Evolutionary conservation across 2,888 invertebrate genomes (phyloP), one percentile per base, ranked within the genome.

Genomic region (Synanthedon andrenaeformis): DNA sequence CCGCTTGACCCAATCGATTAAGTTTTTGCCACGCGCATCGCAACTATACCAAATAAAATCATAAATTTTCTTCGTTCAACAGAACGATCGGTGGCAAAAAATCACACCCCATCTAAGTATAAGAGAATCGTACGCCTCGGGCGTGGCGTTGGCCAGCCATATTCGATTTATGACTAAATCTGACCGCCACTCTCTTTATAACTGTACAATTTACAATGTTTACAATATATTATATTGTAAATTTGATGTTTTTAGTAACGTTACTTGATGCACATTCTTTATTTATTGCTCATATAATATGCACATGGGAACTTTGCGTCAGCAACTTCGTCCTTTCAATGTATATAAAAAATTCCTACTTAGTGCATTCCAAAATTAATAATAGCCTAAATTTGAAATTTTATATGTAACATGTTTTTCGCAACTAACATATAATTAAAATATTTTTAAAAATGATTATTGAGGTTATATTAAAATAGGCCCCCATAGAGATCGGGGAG

Each of bases 161-260:
- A 35, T 35, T 65, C 69, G 67, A 83, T 83, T 83, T 83, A 83
- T 83, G 81, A 76, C 82, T 82, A 76, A 68, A 82, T 83, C 76
- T 69, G 61, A 69, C 64, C 58, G 59, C 56, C 55, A 41, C 13
- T 42, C 11, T 17, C 42, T 4, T 10, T 19, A 11, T 42, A 14
- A 50, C 55, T 53, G 19, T n/a, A 51, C n/a, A 8, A 49, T 54
- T 53, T 56, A 56, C 54, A 54, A 56, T 55, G 55, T 56, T 45
- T 45, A 49, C 49, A 17, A 17, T 8, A 19, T 13, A 17, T 42
- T 23, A 8, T 35, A 45, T 45, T 14, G 45, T n/a, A 45, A 45
- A 45, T 45, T 45, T 45, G 35, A 35, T 35, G 35, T 35, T 10
- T 35, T 35, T n/a, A n/a, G 35, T 35, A 35, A 35, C 10, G 35